phyloP scores from a whole-genome alignment of 2,797 vertebrate genomes.

The Brachyrhaphis roseni region DNA sequence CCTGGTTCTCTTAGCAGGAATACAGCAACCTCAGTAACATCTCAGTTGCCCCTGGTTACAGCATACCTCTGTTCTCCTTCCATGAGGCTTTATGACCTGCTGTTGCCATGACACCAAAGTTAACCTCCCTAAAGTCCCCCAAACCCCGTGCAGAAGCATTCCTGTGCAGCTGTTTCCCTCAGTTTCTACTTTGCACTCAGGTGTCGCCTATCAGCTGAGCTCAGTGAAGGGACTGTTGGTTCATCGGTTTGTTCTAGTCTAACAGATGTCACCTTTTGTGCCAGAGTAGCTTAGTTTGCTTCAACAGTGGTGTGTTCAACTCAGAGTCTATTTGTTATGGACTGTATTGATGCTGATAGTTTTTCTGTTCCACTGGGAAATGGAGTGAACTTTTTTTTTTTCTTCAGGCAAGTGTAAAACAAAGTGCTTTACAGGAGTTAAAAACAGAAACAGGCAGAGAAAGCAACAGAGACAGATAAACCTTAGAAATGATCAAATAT shows the following conservation, averaged over 20 bases:
- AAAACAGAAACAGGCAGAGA: not conserved
- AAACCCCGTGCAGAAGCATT: not conserved
- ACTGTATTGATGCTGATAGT: not conserved
- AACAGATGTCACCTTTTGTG: not conserved
- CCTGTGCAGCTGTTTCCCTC: slow-evolving; percentile 32
- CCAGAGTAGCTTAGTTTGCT: not conserved
- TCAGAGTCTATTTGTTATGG: not conserved
- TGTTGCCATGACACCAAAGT: slow-evolving; percentile 70
- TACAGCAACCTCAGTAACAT: slow-evolving; percentile 48
- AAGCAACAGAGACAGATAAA: not conserved
- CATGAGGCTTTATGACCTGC: slow-evolving; percentile 45
- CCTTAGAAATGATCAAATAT: not conserved
- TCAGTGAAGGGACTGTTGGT: not conserved
- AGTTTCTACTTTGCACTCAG: slow-evolving; percentile 22
- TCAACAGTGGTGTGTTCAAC: not conserved
- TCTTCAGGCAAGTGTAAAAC: not conserved
- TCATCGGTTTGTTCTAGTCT: slow-evolving; percentile 1
- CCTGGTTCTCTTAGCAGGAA: slow-evolving; percentile 27
- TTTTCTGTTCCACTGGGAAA: not conserved
- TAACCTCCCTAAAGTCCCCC: slow-evolving; percentile 16
- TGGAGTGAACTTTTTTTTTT: not conserved
- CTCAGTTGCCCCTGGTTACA: slow-evolving; percentile 72
- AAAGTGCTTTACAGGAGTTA: not conserved
- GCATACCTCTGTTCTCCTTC: slow-evolving; percentile 57
- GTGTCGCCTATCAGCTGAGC: slow-evolving; percentile 14